phyloP scores from a whole-genome alignment of 2,888 invertebrate species.

The Eristalis arbustorum region DNA sequence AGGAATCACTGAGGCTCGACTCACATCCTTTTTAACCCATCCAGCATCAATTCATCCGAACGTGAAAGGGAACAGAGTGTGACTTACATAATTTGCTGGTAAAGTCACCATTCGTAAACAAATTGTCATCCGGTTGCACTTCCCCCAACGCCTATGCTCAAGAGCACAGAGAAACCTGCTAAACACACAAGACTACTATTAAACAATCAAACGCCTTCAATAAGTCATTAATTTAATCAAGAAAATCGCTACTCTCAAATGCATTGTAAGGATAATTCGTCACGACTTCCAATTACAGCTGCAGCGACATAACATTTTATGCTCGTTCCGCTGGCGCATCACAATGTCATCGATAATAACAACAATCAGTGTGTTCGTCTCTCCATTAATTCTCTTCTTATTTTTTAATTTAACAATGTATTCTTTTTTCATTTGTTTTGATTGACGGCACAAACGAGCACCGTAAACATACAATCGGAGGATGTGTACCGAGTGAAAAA shows the following conservation, averaged over 20 bases:
- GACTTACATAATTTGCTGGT: too few relatives aligned
- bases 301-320: constrained; percentile 38
- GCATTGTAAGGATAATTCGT: constrained; percentile 42
- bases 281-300: constrained; percentile 56
- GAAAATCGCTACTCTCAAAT: constrained; percentile 14
- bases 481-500: not conserved
- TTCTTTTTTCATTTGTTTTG: constrained; percentile 11
- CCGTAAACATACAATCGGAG: constrained; percentile 12
- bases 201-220: constrained; percentile 2
- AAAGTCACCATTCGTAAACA: too few relatives aligned
- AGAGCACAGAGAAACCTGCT: too few relatives aligned
- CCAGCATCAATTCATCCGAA: too few relatives aligned
- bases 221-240: not conserved
- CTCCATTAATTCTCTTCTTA: constrained; percentile 13
- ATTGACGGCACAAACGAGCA: constrained; percentile 46
- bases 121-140: not conserved
- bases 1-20: too few relatives aligned
- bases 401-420: constrained; percentile 13
- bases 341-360: constrained; percentile 58
- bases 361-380: constrained; percentile 39
- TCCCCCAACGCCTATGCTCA: not conserved
- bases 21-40: too few relatives aligned
- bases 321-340: constrained; percentile 33
- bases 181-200: not conserved
- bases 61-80: too few relatives aligned